Conservation (phyloP, 2,797 vertebrate genomes). For the Phoeniculus purpureus region DNA sequence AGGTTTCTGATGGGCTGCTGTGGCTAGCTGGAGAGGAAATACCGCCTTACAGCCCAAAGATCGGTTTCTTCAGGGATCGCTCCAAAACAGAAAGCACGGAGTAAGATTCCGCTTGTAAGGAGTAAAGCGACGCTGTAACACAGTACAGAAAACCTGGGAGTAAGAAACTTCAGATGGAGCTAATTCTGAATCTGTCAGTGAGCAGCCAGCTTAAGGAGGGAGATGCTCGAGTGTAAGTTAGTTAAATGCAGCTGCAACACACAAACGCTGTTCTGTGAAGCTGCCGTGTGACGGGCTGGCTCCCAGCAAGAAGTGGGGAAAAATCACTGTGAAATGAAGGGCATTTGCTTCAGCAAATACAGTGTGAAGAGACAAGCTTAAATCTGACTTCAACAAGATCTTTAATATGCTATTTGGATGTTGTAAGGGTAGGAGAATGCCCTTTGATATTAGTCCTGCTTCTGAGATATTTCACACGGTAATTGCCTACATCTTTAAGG, state of each 20-base stretch:
- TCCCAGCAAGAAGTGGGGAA: conserved; percentile 18
- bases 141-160: conserved; percentile 11
- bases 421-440: conserved; percentile 63
- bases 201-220: conserved; percentile 23
- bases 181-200: conserved; percentile 36
- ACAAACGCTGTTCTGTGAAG: conserved; percentile 5
- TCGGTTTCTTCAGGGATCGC: not conserved
- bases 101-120: not conserved
- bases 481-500: conserved; percentile 68
- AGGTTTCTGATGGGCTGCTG: conserved; percentile 17
- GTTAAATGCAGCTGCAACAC: conserved; percentile 51
- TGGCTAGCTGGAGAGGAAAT: conserved; percentile 20
- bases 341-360: conserved; percentile 66
- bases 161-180: conserved; percentile 14
- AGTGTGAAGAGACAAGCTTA: conserved; percentile 57
- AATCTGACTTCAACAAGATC: conserved; percentile 66
- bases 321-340: conserved; percentile 68
- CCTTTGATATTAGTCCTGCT: conserved; percentile 69
- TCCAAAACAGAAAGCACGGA: not conserved
- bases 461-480: conserved; percentile 64
- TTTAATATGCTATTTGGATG: conserved; percentile 69
- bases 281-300: not conserved
- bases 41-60: conserved; percentile 7
- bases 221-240: conserved; percentile 43
- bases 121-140: not conserved